phyloP scores from a whole-genome alignment of 35 echinoderm and acorn worm species.

The Lytechinus variegatus region DNA sequence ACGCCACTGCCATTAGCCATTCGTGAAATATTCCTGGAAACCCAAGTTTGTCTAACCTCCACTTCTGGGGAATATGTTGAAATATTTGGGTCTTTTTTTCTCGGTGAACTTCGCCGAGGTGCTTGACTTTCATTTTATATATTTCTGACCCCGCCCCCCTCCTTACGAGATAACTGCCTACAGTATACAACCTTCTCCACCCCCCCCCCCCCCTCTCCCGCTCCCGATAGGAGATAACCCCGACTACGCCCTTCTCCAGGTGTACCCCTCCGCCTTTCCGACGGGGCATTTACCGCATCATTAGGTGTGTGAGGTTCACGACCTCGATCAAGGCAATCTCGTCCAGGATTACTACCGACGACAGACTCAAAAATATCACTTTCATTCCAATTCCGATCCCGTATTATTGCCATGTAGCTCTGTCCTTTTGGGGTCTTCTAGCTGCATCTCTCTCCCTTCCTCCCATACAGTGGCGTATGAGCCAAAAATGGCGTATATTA shows the following conservation, averaged over 20 bases:
- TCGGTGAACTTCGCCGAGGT: too few relatives aligned
- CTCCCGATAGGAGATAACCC: background rate
- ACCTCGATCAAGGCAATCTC: slow-evolving; percentile 39
- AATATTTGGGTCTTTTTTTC: too few relatives aligned
- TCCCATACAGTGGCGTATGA: background rate
- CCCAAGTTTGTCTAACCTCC: too few relatives aligned
- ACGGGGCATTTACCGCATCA: slow-evolving; percentile 29
- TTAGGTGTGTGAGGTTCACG: slow-evolving; percentile 34
- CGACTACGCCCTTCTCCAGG: background rate
- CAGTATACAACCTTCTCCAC: too few relatives aligned
- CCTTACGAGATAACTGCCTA: too few relatives aligned
- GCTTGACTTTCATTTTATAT: too few relatives aligned
- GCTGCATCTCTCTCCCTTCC: background rate
- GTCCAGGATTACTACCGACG: slow-evolving; percentile 24
- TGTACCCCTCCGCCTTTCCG: background rate
- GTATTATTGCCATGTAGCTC: background rate
- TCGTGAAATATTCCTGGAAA: too few relatives aligned
- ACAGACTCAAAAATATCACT: slow-evolving; percentile 15
- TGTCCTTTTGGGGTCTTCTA: background rate
- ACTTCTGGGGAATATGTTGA: too few relatives aligned
- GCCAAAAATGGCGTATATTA: too few relatives aligned
- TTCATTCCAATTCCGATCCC: background rate
- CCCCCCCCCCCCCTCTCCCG: background rate
- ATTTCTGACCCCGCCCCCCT: too few relatives aligned
- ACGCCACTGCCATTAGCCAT: too few relatives aligned